Evolutionary conservation across 37 sponge, comb jelly and placozoan genomes (phyloP), one percentile per base, ranked within the genome.

Genomic region (Oscarella lobularis): DNA sequence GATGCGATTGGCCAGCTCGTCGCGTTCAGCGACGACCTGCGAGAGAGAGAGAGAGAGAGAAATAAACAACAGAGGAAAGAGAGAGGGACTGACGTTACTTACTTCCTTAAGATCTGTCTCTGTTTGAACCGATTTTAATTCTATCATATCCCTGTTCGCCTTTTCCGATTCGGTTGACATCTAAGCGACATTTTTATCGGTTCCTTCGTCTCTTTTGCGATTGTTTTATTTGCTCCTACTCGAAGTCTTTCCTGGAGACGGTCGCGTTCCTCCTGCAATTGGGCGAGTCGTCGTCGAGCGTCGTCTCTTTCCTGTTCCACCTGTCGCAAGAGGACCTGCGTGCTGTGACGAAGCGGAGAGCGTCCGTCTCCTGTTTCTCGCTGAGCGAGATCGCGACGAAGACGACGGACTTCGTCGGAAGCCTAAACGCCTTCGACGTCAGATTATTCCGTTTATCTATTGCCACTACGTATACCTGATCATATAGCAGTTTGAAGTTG

Each of bases 401-500:
- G 40, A 3, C 83, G 75, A 33, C 67, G 38, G 4, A 92, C 74
- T 39, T 92, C 89, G 9, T 88, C 88, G n/a, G n/a, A n/a, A n/a
- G n/a, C n/a, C n/a, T n/a, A n/a, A n/a, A n/a, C n/a, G n/a, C n/a
- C n/a, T n/a, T n/a, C n/a, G n/a, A n/a, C n/a, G n/a, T n/a, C n/a
- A n/a, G 35, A 33, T 33, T 6, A 73, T 33, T 72, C 76, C 67
- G 70, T 39, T 77, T 39, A 3, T 54, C 78, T 37, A 1, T 27
- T 31, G 2, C 37, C 68, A 77, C 74, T 35, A 72, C 39, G 40
- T 82, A 32, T 20, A 84, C 94, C 92, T 95, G 96, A 36, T 88
- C 85, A 81, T 95, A 95, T 37, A 95, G 87, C 27, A 95, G 75
- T 55, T 83, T 88, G 78, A 86, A 84, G 82, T 88, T 95, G 73